Percentiles rank a stretch among this genome's conserved stretches.
Evolutionary conservation across 2,113 vertebrate genomes (phyloP).

Genomic region (Origma solitaria): DNA sequence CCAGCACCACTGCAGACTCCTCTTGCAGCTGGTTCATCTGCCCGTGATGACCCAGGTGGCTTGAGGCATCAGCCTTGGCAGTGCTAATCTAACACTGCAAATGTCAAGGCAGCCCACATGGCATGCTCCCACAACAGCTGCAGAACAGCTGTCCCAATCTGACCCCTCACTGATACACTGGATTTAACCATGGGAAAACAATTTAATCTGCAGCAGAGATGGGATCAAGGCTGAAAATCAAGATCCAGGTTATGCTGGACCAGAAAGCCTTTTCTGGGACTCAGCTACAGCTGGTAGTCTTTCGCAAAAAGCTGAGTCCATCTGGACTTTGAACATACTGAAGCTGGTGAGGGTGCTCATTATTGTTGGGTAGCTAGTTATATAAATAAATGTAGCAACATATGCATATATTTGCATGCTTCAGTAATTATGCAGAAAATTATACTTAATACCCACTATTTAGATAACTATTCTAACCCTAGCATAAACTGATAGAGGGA

Average conservation of each 20-base stretch:
- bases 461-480: background rate
- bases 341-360: background rate
- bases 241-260: background rate
- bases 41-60: background rate
- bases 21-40: background rate
- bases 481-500: background rate
- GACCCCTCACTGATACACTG: background rate
- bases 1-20: background rate
- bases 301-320: background rate
- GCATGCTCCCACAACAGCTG: background rate
- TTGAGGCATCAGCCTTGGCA: background rate
- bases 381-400: background rate
- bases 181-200: background rate
- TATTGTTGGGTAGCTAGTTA: background rate
- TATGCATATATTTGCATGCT: background rate
- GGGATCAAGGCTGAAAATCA: background rate
- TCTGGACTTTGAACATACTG: background rate
- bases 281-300: background rate
- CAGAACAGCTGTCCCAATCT: background rate
- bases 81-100: background rate
- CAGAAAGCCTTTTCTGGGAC: background rate
- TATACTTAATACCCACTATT: background rate
- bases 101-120: background rate
- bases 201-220: background rate
- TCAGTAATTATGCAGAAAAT: background rate